Percentiles rank a stretch among this genome's conserved stretches.
Conservation (phyloP, 1,140 invertebrate genomes). For the Ridgeia piscesae region DNA sequence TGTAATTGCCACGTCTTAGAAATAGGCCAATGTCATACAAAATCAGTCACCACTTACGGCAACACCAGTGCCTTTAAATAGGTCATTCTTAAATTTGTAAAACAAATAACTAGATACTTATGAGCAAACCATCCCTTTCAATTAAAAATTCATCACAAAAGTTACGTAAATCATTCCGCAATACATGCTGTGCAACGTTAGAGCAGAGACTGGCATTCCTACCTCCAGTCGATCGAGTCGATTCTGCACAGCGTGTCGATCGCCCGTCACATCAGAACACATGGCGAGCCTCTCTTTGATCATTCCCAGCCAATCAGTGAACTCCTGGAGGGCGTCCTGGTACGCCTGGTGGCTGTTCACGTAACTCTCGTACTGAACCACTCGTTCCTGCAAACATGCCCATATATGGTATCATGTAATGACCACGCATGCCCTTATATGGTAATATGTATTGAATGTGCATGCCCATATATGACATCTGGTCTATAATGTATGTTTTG, state of each 20-base stretch:
- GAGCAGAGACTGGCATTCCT: conserved; percentile 22
- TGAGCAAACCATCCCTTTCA: background rate
- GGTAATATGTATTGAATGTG: background rate
- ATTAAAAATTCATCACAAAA: background rate
- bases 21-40: background rate
- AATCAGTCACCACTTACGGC: too few relatives aligned
- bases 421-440: background rate
- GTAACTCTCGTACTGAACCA: conserved; percentile 77
- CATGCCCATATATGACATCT: background rate
- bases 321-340: conserved; percentile 82
- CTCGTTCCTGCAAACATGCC: conserved; percentile 42
- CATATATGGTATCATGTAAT: conserved; percentile 4
- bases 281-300: conserved; percentile 81
- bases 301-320: conserved; percentile 87
- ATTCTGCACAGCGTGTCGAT: conserved; percentile 83
- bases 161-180: background rate
- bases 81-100: background rate
- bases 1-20: background rate
- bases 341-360: conserved; percentile 91
- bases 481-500: background rate
- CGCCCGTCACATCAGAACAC: conserved; percentile 84
- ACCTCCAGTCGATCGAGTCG: conserved; percentile 87
- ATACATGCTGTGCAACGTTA: background rate
- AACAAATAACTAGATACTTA: background rate
- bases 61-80: background rate